Evolutionary conservation across 35 echinoderm and acorn worm species (phyloP), one percentile per base, ranked within the genome.

Genomic region (Ophioderma brevispina): DNA sequence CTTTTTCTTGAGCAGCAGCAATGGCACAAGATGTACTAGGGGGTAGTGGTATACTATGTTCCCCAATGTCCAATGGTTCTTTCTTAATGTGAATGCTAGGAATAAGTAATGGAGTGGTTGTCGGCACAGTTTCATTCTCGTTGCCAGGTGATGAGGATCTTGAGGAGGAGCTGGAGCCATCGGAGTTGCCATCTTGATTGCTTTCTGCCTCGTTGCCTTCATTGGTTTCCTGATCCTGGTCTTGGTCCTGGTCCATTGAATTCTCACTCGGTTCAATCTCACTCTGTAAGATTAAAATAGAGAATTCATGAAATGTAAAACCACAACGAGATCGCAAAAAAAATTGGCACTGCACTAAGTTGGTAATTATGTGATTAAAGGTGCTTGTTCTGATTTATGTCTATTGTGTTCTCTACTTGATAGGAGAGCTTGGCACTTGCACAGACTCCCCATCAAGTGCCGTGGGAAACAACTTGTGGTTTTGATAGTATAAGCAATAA

Each of bases 41-140:
- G 23, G 59, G 59, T 30, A 70, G n/a, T 70, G 59, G 23, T 70
- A 70, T 70, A 25, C 59, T 30, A 70, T 70, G 59, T 30, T 70
- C 59, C 23, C 59, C 59, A 70, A 70, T 70, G 5, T 89, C 77
- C 19, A 89, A 42, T n/a, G 32, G 37, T 37, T 91, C 90, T 55
- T 85, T 49, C 39, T 91, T 79, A 33, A 90, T 76, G 37, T 43
- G 40, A 17, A 38, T 32, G 18, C 50, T 76, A 0, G 89, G 83
- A 2, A 64, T 85, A 55, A 59, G 52, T 0, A 85, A 35, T 64
- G 83, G 83, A 33, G 37, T 37, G 8, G 83, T 21, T 64, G 37
- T 35, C 37, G 33, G n/a, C 5, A 31, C 28, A 21, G 14, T 64
- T 59, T 63, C 46, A 13, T 38, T 49, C 4, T 85, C 32, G 30